These are phyloP conservation scores for Amphimallon solstitiale DNA, from an alignment of 2,888 invertebrate species.

Conservation along the genomic window DNA sequence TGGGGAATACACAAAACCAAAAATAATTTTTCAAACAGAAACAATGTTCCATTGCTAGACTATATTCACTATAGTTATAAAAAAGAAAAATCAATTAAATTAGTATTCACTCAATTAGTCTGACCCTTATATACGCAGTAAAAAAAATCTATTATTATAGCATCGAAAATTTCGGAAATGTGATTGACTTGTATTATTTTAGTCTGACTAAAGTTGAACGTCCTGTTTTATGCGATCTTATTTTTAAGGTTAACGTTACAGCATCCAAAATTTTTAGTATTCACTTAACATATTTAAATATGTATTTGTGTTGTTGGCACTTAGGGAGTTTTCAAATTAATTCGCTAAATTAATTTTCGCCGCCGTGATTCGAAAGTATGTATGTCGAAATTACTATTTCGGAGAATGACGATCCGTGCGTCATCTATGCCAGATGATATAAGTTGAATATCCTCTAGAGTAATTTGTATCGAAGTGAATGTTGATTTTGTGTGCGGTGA, in stretches of 20 bases:
- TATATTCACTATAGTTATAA: no score
- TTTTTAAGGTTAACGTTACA: constrained; percentile 16
- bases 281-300: neutral
- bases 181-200: constrained; percentile 9
- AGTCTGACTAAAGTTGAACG: constrained; percentile 24
- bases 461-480: constrained; percentile 29
- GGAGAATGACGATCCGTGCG: constrained; percentile 15
- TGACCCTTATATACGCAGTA: neutral
- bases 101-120: no score
- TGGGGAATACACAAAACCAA: no score
- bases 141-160: neutral
- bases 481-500: constrained; percentile 17
- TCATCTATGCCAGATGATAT: constrained; percentile 26
- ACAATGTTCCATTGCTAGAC: no score
- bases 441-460: constrained; percentile 29
- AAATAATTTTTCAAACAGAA: no score
- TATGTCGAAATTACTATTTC: constrained; percentile 27
- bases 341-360: constrained; percentile 19
- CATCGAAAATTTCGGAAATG: neutral
- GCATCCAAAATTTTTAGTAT: neutral
- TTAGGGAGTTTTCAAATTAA: constrained; percentile 15
- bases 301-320: constrained; percentile 7
- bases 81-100: no score
- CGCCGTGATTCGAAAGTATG: constrained; percentile 17
- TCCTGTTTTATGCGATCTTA: constrained; percentile 18